These are phyloP conservation scores for Zophobas morio DNA, from an alignment of 1,140 invertebrate species.

Conservation along the genomic window DNA sequence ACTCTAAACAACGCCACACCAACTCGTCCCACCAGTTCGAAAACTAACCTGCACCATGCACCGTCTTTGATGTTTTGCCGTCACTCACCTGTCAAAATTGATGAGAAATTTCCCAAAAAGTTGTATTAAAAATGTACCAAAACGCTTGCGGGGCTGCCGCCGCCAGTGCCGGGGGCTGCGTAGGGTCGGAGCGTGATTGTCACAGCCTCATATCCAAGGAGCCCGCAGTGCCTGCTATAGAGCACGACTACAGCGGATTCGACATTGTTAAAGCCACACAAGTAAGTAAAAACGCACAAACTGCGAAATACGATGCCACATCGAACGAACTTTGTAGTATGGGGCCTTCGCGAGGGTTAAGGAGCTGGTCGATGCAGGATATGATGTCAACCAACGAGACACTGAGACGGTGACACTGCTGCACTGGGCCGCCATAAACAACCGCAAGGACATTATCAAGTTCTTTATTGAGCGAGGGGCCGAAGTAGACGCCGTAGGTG, in stretches of 20 bases:
- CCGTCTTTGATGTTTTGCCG: not conserved
- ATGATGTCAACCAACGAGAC: slow-evolving; percentile 92
- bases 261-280: slow-evolving; percentile 96
- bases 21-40: not conserved
- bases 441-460: slow-evolving; percentile 92
- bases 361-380: slow-evolving; percentile 90
- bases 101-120: slow-evolving; percentile 26
- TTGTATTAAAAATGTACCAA: slow-evolving; percentile 72
- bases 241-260: slow-evolving; percentile 86
- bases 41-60: slow-evolving; percentile 14
- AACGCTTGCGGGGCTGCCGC: slow-evolving; percentile 77
- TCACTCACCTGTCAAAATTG: slow-evolving; percentile 32
- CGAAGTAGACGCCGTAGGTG: slow-evolving; percentile 93
- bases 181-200: slow-evolving; percentile 69
- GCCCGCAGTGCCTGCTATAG: slow-evolving; percentile 72
- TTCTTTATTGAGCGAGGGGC: slow-evolving; percentile 82
- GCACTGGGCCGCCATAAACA: slow-evolving; percentile 99
- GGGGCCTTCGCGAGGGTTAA: slow-evolving; percentile 87
- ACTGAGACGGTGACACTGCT: slow-evolving; percentile 94
- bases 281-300: slow-evolving; percentile 66
- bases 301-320: slow-evolving; percentile 28
- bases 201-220: slow-evolving; percentile 72
- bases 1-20: too few relatives aligned
- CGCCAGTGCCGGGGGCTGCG: slow-evolving; percentile 69
- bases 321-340: slow-evolving; percentile 75